phyloP scores from a whole-genome alignment of 2,888 invertebrate genomes.

The Ophonus ardosiacus region DNA sequence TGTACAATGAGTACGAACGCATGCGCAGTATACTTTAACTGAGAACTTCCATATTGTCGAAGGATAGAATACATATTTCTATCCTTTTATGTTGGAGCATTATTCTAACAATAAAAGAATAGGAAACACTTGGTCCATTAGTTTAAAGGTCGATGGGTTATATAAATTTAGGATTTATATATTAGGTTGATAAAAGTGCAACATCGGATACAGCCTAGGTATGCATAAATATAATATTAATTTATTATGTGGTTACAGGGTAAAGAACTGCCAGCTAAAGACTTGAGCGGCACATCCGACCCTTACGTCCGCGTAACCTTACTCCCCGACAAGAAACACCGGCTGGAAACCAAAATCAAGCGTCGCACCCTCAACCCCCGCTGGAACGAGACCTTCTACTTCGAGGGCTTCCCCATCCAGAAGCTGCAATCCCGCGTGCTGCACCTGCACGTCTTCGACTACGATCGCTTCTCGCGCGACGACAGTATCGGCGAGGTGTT shows the following conservation, averaged over 20 bases:
- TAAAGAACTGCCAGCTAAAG: slow-evolving; percentile 95
- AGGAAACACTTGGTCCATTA: too few species aligned
- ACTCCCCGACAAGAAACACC: slow-evolving; percentile 94
- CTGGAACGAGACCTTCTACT: slow-evolving; percentile 97
- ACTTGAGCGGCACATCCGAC: slow-evolving; percentile 94
- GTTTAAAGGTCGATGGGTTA: too few species aligned
- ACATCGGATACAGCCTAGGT: too few species aligned
- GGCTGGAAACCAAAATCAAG: slow-evolving; percentile 95
- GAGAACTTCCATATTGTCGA: too few species aligned
- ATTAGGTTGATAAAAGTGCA: too few species aligned
- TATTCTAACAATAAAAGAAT: too few species aligned
- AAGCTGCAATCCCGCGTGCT: slow-evolving; percentile 94
- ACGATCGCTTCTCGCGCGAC: slow-evolving; percentile 94
- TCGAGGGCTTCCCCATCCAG: slow-evolving; percentile 95
- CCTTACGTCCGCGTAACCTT: slow-evolving; percentile 94
- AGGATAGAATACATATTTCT: too few species aligned
- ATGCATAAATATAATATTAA: too few species aligned
- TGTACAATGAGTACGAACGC: too few species aligned
- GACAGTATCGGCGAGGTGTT: slow-evolving; percentile 97
- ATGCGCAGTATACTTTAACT: too few species aligned
- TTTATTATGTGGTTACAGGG: slow-evolving; percentile 78
- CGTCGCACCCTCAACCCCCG: slow-evolving; percentile 92
- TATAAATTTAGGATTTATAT: too few species aligned
- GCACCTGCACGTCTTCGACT: slow-evolving; percentile 95
- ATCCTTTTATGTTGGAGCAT: too few species aligned